A percentile compares a stretch with the other conserved stretches of the same genome.
These are phyloP conservation scores for Drosophila bocqueti DNA, from an alignment of 1,140 invertebrate species.

Conservation along the genomic window DNA sequence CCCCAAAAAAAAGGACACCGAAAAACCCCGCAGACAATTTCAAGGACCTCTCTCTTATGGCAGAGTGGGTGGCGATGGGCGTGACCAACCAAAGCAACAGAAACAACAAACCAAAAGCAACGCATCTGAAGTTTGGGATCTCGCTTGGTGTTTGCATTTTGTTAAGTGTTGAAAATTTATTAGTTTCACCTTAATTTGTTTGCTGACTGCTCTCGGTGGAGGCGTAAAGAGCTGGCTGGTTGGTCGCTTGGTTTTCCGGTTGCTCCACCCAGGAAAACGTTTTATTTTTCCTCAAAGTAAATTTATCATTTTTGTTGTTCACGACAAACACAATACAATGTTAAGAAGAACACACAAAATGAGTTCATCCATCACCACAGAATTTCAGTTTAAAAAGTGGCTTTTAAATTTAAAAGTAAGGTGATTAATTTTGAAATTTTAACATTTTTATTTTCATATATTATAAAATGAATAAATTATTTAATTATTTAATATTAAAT, in stretches of 20 bases:
- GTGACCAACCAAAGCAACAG: slow-evolving; percentile 27
- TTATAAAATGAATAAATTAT: too few species aligned
- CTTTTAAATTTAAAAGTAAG: background rate
- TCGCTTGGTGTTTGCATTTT: slow-evolving; percentile 53
- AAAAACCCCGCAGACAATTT: slow-evolving; percentile 56
- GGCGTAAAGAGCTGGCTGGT: background rate
- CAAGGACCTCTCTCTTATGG: slow-evolving; percentile 50
- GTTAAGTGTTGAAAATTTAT: slow-evolving; percentile 60
- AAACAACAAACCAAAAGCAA: slow-evolving; percentile 21
- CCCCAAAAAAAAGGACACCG: slow-evolving; percentile 30
- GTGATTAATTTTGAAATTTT: background rate
- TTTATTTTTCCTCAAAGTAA: slow-evolving; percentile 26
- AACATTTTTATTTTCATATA: too few species aligned
- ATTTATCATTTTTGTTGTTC: slow-evolving; percentile 47
- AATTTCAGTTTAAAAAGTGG: background rate
- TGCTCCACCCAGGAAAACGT: background rate
- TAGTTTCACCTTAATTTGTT: slow-evolving; percentile 47
- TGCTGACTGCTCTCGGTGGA: slow-evolving; percentile 22
- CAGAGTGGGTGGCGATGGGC: background rate
- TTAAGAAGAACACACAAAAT: background rate
- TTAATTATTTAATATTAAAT: background rate
- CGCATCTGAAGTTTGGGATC: slow-evolving; percentile 26
- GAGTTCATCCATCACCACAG: slow-evolving; percentile 11
- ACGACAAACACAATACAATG: slow-evolving; percentile 22
- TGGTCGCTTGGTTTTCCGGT: background rate